phyloP scores from a whole-genome alignment of 2,113 vertebrate genomes.

The Eclectus roratus region DNA sequence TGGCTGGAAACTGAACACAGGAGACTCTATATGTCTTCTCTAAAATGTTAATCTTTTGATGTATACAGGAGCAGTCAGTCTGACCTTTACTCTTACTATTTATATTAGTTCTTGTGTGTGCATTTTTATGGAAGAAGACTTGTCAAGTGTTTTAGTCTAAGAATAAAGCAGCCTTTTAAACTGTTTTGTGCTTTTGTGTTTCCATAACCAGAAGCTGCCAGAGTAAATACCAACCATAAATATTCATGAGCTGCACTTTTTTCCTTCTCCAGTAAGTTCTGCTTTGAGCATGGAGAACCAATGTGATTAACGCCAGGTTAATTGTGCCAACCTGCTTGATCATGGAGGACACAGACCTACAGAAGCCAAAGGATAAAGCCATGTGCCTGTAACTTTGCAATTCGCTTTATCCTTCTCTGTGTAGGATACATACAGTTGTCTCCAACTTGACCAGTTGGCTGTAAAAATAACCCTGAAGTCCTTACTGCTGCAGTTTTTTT shows the following conservation, averaged over 20 bases:
- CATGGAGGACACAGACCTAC: neutral
- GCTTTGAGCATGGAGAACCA: accelerated
- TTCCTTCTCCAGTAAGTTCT: neutral
- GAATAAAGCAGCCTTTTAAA: neutral
- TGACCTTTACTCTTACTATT: neutral
- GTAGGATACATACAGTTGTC: neutral
- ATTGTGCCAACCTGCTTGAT: neutral
- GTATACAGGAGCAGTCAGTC: neutral
- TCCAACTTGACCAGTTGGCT: accelerated
- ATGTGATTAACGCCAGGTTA: neutral
- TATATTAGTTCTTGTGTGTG: neutral
- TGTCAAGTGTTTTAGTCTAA: neutral
- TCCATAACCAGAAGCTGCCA: neutral
- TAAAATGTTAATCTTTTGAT: neutral
- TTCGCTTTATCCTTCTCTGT: neutral
- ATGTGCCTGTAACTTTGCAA: too few species aligned
- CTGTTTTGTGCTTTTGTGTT: neutral
- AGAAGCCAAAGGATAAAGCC: neutral
- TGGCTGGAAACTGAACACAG: accelerated
- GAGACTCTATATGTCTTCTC: neutral
- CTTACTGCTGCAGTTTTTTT: neutral
- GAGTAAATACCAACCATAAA: neutral
- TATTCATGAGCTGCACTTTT: neutral
- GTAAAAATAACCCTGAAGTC: neutral
- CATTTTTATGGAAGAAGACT: neutral